Evolutionary conservation across 2,797 vertebrate species (phyloP).

Genomic region (Poeciliopsis gracilis): DNA sequence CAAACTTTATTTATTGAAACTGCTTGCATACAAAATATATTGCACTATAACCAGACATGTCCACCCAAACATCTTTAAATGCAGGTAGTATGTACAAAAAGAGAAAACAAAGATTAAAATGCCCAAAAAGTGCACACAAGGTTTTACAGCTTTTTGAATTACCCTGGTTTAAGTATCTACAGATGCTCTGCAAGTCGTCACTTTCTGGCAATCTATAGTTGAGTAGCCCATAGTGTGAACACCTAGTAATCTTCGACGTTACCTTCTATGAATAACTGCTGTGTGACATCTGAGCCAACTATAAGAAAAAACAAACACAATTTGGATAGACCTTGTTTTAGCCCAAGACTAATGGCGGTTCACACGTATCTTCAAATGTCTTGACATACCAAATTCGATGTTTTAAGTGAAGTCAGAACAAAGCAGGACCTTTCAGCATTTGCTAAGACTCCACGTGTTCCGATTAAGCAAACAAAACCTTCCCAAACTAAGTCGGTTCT

Average conservation of each 20-base stretch:
- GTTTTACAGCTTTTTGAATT: conserved; percentile 84
- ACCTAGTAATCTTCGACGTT: conserved; percentile 81
- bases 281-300: conserved; percentile 73
- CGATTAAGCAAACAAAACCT: not conserved
- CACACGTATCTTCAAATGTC: not conserved
- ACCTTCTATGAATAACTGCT: conserved; percentile 93
- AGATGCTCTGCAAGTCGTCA: conserved; percentile 75
- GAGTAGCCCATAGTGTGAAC: conserved; percentile 88
- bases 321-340: conserved; percentile 7
- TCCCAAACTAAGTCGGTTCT: not conserved
- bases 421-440: conserved; percentile 16
- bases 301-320: conserved; percentile 12
- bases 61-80: conserved; percentile 92
- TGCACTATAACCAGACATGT: conserved; percentile 99
- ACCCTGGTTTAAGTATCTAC: conserved; percentile 97
- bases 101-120: conserved; percentile 72
- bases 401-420: not conserved
- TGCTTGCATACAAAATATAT: conserved; percentile 99
- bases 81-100: conserved; percentile 95
- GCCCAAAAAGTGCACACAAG: conserved; percentile 93
- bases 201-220: conserved; percentile 71
- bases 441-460: conserved; percentile 1
- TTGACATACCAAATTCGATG: not conserved
- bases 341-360: not conserved
- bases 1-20: conserved; percentile 98